Percentiles rank a stretch among this genome's conserved stretches.
Conservation (phyloP, 2,113 vertebrate genomes). For the Prolemur simus region DNA sequence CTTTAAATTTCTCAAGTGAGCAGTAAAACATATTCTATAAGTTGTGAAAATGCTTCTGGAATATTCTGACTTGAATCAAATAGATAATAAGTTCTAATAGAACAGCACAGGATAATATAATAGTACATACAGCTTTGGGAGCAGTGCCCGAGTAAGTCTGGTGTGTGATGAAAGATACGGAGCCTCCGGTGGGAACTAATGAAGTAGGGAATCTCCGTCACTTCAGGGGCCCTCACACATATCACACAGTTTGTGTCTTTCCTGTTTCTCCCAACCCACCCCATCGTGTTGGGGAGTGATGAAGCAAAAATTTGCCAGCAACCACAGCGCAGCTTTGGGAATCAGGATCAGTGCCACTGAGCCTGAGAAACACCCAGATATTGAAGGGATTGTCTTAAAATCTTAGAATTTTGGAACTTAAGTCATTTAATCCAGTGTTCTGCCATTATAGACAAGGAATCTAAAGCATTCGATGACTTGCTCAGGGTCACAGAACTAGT, state of each 20-base stretch:
- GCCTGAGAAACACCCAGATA: neutral
- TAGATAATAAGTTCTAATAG: neutral
- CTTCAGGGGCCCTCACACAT: neutral
- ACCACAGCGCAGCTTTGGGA: neutral
- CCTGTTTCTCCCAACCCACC: neutral
- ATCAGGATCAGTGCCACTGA: neutral
- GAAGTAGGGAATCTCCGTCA: neutral
- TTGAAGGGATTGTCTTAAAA: neutral
- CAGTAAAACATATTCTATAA: neutral
- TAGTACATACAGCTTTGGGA: neutral
- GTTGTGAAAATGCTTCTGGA: constrained; percentile 40
- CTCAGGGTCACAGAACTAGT: neutral
- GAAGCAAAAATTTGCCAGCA: neutral
- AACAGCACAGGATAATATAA: neutral
- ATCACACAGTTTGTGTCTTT: neutral
- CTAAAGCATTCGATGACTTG: neutral
- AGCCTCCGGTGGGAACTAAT: neutral
- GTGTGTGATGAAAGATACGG: neutral
- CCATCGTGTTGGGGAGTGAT: neutral
- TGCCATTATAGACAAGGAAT: neutral
- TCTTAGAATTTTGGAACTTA: neutral
- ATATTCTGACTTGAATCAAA: neutral
- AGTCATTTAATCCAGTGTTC: neutral
- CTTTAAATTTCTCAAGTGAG: neutral
- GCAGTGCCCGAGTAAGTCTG: neutral